Conservation (phyloP, 2,888 invertebrate species). For the Ariolimax columbianus region DNA sequence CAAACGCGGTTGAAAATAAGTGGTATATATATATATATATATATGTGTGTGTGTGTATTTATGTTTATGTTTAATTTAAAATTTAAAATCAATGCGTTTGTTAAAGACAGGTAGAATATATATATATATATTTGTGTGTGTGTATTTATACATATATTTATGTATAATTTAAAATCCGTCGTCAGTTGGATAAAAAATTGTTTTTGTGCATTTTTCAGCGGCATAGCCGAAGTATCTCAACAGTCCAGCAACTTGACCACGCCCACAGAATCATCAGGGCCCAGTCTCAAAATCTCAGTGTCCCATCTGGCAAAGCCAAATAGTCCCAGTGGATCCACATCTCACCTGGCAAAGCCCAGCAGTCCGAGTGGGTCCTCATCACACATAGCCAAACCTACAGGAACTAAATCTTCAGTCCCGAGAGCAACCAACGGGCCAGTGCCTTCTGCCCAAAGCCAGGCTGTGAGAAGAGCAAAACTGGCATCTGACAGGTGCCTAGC, state of each 20-base stretch:
- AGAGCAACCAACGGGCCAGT: conserved; percentile 42
- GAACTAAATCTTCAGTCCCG: conserved; percentile 39
- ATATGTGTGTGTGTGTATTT: too few relatives aligned
- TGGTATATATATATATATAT: too few relatives aligned
- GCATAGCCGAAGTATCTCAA: conserved; percentile 20
- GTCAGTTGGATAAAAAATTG: background rate
- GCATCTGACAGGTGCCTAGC: conserved; percentile 43
- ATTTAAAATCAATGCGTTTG: too few relatives aligned
- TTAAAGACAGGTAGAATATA: too few relatives aligned
- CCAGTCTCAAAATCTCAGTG: conserved; percentile 44
- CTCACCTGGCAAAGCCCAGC: conserved; percentile 41
- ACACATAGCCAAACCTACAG: conserved; percentile 40
- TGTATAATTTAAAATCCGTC: too few relatives aligned
- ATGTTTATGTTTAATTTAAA: too few relatives aligned
- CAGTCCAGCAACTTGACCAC: conserved; percentile 49
- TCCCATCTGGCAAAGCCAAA: conserved; percentile 47
- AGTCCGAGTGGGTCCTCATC: conserved; percentile 44
- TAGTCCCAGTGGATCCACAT: conserved; percentile 29
- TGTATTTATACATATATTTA: too few relatives aligned
- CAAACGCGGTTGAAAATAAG: too few relatives aligned
- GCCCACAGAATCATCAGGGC: conserved; percentile 46
- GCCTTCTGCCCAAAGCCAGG: conserved; percentile 49
- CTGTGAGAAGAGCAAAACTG: conserved; percentile 52
- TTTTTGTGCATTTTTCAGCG: conserved; percentile 22
- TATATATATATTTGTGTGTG: too few relatives aligned